Base-by-base conservation (phyloP, 2,797 vertebrate species). In the Sebastes elongatus region DNA sequence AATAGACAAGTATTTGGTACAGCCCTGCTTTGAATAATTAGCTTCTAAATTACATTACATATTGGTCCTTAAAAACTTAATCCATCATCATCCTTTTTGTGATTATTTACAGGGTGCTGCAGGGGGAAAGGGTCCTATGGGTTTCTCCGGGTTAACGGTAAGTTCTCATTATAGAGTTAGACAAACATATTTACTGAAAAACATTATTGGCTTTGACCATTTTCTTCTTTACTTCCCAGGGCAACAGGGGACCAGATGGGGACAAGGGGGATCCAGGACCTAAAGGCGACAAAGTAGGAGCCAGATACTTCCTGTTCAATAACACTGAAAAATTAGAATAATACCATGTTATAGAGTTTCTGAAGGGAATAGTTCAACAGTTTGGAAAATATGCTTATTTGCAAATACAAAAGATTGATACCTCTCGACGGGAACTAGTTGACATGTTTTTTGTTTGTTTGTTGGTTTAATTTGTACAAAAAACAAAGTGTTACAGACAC, bases 201-300 rank as follows among this genome's bases (percentile, higher is more conserved):
- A 28, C 3, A 14, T 38, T 2, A 30, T 11, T 22, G 5, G 0
- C 4, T 60, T 56, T 59, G 10, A 78, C 3, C 11, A 5, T 74
- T 71, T 65, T 42, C 5, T 71, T 62, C 23, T 75, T 82, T 23
- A 55, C 23, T 76, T 82, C 25, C 52, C 86, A 98, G 97, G 97
- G 97, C 20, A 91, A 78, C 55, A 88, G 70, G 87, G 96, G 96
- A 65, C 91, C 86, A 0, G 84, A 93, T 59, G 97, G 97, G 84
- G 96, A 96, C 77, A 95, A 93, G 32, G 97, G 97, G 4, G 89
- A 96, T 56, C 28, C 69, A 33, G 97, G 97, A 80, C 68, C 82
- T 13, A 97, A 96, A 95, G 97, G 97, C 70, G 82, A 93, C 80
- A 95, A 93, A 93, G 97, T 98, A 96, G 23, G 89, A 89, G 42